Percentiles rank a stretch among this genome's conserved stretches.
phyloP scores from a whole-genome alignment of 2,888 invertebrate genomes.

The Scaptomyza reducta region DNA sequence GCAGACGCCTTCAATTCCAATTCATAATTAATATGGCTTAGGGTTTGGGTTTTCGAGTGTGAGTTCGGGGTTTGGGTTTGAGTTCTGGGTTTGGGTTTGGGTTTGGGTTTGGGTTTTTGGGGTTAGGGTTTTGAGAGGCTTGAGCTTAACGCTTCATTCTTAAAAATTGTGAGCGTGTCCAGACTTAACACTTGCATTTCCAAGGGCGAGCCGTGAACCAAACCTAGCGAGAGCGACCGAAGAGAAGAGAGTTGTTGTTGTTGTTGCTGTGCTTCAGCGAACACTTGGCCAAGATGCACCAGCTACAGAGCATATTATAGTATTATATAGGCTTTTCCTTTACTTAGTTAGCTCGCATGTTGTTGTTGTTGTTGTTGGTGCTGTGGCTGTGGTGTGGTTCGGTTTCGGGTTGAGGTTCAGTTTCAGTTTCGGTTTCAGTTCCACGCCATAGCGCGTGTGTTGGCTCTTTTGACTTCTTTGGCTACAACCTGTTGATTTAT shows the following conservation, averaged over 20 bases:
- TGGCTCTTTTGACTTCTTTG: constrained; percentile 20
- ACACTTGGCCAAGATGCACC: constrained; percentile 32
- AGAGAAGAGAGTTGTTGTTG: background rate
- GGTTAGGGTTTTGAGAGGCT: constrained; percentile 2
- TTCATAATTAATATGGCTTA: constrained; percentile 73
- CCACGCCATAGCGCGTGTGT: constrained; percentile 34
- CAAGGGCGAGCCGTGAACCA: constrained; percentile 16
- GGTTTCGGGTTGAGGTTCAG: background rate
- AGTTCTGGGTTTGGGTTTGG: background rate
- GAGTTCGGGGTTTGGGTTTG: background rate
- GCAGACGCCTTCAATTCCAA: constrained; percentile 47
- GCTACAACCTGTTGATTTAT: constrained; percentile 54
- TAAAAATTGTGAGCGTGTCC: constrained; percentile 13
- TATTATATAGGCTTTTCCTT: background rate
- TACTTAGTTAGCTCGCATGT: background rate
- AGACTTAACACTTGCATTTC: constrained; percentile 44
- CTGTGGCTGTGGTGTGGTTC: background rate
- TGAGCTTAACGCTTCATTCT: constrained; percentile 8
- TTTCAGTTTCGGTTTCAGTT: constrained; percentile 23
- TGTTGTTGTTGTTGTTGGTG: constrained; percentile 3
- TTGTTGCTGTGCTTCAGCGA: constrained; percentile 47
- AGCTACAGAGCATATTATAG: background rate
- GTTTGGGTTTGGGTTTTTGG: background rate
- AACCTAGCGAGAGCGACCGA: background rate
- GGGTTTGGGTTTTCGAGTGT: constrained; percentile 1